Evolutionary conservation across 2,113 vertebrate species (phyloP), one percentile per base, ranked within the genome.

Genomic region (Silurus asotus): DNA sequence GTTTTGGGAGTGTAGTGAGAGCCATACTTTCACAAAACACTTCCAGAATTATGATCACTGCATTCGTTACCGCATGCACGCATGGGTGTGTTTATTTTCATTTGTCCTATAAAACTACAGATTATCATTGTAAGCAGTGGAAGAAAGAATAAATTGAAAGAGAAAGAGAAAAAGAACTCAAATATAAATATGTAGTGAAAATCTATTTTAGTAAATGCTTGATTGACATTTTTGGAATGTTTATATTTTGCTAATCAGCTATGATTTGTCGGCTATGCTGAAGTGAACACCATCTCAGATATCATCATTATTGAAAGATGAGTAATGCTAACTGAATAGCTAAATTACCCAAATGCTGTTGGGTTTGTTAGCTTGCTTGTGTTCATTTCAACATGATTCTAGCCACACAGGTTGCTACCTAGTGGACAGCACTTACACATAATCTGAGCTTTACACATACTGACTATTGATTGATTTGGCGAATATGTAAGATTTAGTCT

Each of bases 1-100:
- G 64, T 89, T 91, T 89, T 89, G 77, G 82, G 88, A 79, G 83
- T 92, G 92, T 93, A 93, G 93, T 90, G 17, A 0, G 78, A 74
- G 70, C 45, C 65, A 72, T 72, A 82, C 78, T 51, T n/a, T 81
- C 37, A 75, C 61, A 51, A 70, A 84, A 48, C 25, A 80, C n/a
- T 84, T 81, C 37, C 23, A 19, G 59, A 62, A 76, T 70, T 87
- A 49, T 51, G 72, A 75, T 13, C 20, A 75, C 48, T 8, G 10
- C 72, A 69, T 69, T 88, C 13, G 37, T 37, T 37, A 37, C 17
- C 64, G 83, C 55, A 74, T 83, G 6, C 64, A 83, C 20, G 51
- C 23, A 51, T 55, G 15, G 48, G 17, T 11, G 9, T n/a, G 59
- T 70, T 28, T 48, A 58, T 72, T 75, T 49, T 76, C 6, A 61